Conservation (phyloP, 2,888 invertebrate species). For the Tupiocoris notatus region DNA sequence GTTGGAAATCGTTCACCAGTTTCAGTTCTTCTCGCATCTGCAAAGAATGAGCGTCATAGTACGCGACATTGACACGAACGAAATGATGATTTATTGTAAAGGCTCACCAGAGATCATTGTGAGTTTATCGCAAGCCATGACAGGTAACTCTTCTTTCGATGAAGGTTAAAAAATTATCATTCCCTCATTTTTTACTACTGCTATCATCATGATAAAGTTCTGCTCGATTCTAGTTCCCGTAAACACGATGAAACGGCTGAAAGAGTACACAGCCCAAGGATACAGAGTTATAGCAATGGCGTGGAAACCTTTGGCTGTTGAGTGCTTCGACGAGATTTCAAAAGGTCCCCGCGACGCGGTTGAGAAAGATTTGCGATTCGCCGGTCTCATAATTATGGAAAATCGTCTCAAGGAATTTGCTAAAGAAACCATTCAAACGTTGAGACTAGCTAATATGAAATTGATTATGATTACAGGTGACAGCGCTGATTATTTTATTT, state of each 20-base stretch:
- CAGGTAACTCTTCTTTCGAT: no score
- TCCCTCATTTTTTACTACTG: no score
- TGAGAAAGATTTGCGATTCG: slow-evolving; percentile 54
- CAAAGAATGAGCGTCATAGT: slow-evolving; percentile 61
- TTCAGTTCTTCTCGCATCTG: slow-evolving; percentile 59
- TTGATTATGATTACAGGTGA: slow-evolving; percentile 64
- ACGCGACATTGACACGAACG: slow-evolving; percentile 49
- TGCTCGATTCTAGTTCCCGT: slow-evolving; percentile 57
- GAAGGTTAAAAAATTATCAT: no score
- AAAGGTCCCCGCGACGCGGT: slow-evolving; percentile 58
- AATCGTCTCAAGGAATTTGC: slow-evolving; percentile 61
- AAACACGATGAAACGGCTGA: slow-evolving; percentile 66
- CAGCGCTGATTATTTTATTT: no score
- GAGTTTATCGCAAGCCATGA: slow-evolving; percentile 55
- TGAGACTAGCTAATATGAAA: slow-evolving; percentile 58
- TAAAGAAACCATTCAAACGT: slow-evolving; percentile 55
- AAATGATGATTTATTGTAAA: slow-evolving; percentile 58
- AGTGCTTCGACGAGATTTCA: slow-evolving; percentile 62
- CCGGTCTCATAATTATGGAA: slow-evolving; percentile 58
- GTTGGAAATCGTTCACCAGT: slow-evolving; percentile 58
- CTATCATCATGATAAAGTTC: no score
- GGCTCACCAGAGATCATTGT: slow-evolving; percentile 61
- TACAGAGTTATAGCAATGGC: slow-evolving; percentile 82
- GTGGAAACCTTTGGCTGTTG: slow-evolving; percentile 60
- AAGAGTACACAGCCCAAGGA: slow-evolving; percentile 76